Percentiles rank a stretch among this genome's conserved stretches.
These are phyloP conservation scores for Notolepis coatsorum DNA, from an alignment of 2,797 vertebrate genomes.

Conservation along the genomic window DNA sequence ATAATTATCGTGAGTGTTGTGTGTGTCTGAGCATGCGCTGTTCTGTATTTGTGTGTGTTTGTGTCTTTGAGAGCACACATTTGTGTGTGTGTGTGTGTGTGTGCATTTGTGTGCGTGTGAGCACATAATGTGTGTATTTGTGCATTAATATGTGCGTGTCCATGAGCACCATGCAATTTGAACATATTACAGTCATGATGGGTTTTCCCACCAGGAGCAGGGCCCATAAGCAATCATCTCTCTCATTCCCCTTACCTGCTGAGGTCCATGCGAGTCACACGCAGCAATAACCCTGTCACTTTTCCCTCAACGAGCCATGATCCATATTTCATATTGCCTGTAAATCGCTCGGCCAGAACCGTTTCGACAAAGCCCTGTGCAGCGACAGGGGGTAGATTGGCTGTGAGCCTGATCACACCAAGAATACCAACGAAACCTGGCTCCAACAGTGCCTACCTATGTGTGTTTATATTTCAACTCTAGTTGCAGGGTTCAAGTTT, in stretches of 20 bases:
- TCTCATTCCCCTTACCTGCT: constrained; percentile 57
- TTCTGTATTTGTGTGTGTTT: not conserved
- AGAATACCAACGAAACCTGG: constrained; percentile 67
- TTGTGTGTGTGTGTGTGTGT: not conserved
- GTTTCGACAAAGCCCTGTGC: constrained; percentile 66
- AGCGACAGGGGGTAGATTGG: constrained; percentile 73
- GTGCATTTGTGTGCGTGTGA: constrained; percentile 20
- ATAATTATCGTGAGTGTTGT: not conserved
- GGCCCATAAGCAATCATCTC: constrained; percentile 72
- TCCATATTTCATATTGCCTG: constrained; percentile 78
- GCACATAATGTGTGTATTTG: not conserved
- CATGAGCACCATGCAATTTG: constrained; percentile 21
- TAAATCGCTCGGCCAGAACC: constrained; percentile 71
- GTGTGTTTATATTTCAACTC: too few species aligned
- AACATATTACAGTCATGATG: constrained; percentile 49
- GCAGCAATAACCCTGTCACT: constrained; percentile 49
- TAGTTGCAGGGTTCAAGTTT: too few species aligned
- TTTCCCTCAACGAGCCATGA: constrained; percentile 68
- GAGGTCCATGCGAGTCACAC: constrained; percentile 61
- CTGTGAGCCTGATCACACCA: constrained; percentile 52
- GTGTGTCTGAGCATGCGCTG: not conserved
- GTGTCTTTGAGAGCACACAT: not conserved
- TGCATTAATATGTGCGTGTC: constrained; percentile 13
- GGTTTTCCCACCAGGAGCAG: constrained; percentile 55
- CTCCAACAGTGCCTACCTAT: too few species aligned